A percentile compares a stretch with the other conserved stretches of the same genome.
Conservation (phyloP, 23 tunicate species). For the Oikopleura dioica region DNA sequence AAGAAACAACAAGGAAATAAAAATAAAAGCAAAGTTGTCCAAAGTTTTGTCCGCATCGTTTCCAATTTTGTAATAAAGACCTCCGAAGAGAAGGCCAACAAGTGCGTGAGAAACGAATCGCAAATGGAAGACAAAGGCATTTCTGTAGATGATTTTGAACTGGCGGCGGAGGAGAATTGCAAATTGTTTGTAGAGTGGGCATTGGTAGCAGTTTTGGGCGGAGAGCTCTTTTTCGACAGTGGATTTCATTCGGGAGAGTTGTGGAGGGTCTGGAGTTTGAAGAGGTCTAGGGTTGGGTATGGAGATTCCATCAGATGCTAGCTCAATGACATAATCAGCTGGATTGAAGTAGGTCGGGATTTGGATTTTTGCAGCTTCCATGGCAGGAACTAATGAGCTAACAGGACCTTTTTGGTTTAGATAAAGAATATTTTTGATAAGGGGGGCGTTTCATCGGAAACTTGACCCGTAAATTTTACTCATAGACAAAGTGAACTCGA, state of each 20-base stretch:
- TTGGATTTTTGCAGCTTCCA: no score
- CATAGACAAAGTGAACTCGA: no score
- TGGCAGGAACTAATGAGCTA: no score
- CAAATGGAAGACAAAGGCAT: background rate
- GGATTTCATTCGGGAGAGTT: background rate
- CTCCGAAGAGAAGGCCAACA: constrained; percentile 52
- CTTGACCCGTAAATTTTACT: no score
- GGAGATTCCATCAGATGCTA: constrained; percentile 43
- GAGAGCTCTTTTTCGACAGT: background rate
- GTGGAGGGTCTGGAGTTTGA: background rate
- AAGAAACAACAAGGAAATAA: constrained; percentile 60
- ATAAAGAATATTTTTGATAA: no score
- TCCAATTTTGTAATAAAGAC: constrained; percentile 46
- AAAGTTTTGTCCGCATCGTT: constrained; percentile 45
- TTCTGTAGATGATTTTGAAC: background rate
- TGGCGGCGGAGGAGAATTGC: background rate
- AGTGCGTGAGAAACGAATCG: constrained; percentile 25
- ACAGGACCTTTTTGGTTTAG: no score
- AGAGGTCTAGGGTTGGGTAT: no score
- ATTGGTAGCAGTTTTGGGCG: background rate
- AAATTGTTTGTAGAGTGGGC: background rate
- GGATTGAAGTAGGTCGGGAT: constrained; percentile 95
- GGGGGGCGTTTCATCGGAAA: no score
- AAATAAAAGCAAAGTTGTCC: constrained; percentile 69
- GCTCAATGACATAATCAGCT: constrained; percentile 88